Evolutionary conservation across 2,113 vertebrate genomes (phyloP).

Genomic region (Pycnonotus jocosus): DNA sequence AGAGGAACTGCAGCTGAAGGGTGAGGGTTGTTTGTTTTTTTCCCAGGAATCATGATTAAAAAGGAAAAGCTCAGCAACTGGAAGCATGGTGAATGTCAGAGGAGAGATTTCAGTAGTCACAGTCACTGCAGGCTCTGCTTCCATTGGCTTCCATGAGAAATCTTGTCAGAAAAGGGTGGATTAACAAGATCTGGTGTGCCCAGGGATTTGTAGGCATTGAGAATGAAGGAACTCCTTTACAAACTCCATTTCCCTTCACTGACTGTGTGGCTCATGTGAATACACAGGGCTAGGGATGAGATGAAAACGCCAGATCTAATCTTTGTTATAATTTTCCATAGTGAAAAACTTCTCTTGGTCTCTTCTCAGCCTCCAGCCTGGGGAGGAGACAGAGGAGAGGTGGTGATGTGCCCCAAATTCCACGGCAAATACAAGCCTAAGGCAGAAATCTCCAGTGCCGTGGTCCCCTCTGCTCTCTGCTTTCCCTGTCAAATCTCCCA

Average conservation of each 20-base stretch:
- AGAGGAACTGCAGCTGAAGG: background rate
- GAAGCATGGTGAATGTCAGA: background rate
- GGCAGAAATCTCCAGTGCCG: background rate
- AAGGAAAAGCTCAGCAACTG: background rate
- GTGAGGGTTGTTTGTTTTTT: background rate
- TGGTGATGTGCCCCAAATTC: background rate
- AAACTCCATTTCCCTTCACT: background rate
- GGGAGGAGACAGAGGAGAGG: background rate
- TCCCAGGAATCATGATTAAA: background rate
- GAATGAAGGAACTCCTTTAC: background rate
- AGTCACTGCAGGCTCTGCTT: background rate
- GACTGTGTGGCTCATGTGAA: background rate
- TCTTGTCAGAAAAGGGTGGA: background rate
- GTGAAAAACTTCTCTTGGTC: background rate
- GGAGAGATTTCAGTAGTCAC: background rate
- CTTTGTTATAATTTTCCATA: background rate
- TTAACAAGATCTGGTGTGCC: background rate
- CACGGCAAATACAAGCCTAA: accelerated
- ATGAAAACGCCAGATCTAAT: background rate
- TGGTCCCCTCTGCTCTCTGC: background rate
- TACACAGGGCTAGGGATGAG: background rate
- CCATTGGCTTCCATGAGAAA: background rate
- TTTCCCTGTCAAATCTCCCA: background rate
- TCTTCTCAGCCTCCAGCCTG: background rate
- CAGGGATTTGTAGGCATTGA: background rate